Evolutionary conservation across 2,888 invertebrate species (phyloP), one percentile per base, ranked within the genome.

Genomic region (Drosophila mercatorum): DNA sequence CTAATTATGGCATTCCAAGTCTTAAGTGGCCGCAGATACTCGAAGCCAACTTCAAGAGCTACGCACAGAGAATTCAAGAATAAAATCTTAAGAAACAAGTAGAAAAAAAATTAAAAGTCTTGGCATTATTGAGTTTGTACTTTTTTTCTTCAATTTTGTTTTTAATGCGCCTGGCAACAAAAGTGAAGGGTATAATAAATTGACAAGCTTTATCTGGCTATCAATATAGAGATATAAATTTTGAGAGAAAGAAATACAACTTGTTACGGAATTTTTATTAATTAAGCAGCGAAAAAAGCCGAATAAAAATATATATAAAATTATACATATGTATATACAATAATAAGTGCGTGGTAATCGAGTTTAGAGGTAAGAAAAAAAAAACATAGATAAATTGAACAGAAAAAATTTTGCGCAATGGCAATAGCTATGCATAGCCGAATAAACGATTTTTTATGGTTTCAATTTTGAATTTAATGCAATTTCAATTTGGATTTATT

Each of bases 361-460:
- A 49, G 68, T 57, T 47, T n/a, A 36, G 68, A 22, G 22, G 31
- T 43, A 49, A 65, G 61, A 61, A 41, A 31, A 61, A 62, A 53
- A 46, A 26, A 53, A 57, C 5, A 43, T 46, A 26, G 46, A 46
- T 46, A 46, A 46, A 26, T 26, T 46, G 46, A 26, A 26, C 26
- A 2, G 26, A 46, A 46, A 34, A 51, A 47, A 51, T 60, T 74
- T 62, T 66, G 52, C 62, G 52, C 61, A 63, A 60, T 49, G 41
- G 38, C 46, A 51, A 55, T 40, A 57, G 82, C 74, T 71, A 79
- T 77, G 86, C 88, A 79, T 77, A 61, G 88, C 83, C 77, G 76
- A 75, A 65, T 85, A 85, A 82, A 74, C 72, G 80, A 84, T 84
- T 84, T 84, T 74, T 72, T 78, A 78, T 75, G 78, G 77, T 73